A percentile compares a stretch with the other conserved stretches of the same genome.
Conservation (phyloP, 2,113 vertebrate species). For the Rissa tridactyla region DNA sequence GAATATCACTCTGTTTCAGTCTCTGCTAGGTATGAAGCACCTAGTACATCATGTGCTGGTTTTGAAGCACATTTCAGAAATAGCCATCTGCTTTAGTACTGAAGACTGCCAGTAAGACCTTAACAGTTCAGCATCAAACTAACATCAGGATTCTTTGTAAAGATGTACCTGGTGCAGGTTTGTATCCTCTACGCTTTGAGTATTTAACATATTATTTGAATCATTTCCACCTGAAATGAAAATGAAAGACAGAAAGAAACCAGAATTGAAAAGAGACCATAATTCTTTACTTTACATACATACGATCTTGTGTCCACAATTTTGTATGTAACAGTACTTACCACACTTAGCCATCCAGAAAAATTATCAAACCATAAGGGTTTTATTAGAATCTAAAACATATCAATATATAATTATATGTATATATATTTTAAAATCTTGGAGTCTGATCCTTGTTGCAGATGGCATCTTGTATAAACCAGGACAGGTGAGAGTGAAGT, state of each 20-base stretch:
- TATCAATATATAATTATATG: neutral
- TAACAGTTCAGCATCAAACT: neutral
- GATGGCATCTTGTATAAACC: neutral
- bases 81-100: neutral
- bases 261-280: neutral
- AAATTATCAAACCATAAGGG: neutral
- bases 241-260: neutral
- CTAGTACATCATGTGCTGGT: neutral
- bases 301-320: neutral
- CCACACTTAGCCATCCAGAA: neutral
- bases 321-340: neutral
- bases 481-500: neutral
- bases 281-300: neutral
- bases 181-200: neutral
- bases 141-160: neutral
- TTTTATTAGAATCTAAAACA: neutral
- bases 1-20: neutral
- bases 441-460: neutral
- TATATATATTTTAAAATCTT: neutral
- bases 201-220: neutral
- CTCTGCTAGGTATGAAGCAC: neutral
- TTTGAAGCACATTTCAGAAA: neutral
- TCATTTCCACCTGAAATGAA: slow-evolving; percentile 40
- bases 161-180: slow-evolving; percentile 58
- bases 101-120: neutral